Evolutionary conservation across 2,797 vertebrate species (phyloP).

Genomic region (Melanotaenia boesemani): DNA sequence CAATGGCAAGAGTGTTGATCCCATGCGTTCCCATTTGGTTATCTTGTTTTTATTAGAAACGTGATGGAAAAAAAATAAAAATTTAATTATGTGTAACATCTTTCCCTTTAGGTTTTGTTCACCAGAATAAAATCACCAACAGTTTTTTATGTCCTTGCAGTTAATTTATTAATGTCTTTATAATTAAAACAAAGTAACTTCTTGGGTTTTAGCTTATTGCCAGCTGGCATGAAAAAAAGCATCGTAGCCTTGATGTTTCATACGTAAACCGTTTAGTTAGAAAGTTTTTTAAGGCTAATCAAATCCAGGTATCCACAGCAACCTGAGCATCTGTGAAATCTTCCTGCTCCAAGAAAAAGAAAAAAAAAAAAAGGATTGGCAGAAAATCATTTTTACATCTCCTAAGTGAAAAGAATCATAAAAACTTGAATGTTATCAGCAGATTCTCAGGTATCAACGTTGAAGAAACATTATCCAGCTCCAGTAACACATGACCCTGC

Average conservation of each 20-base stretch:
- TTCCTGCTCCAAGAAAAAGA: not conserved
- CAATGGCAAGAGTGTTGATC: too few species aligned
- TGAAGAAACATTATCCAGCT: conserved; percentile 5
- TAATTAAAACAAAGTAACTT: not conserved
- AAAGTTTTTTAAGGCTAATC: not conserved
- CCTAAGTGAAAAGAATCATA: not conserved
- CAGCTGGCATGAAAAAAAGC: not conserved
- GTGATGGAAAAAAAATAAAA: too few species aligned
- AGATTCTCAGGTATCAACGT: conserved; percentile 14
- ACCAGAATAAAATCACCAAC: not conserved
- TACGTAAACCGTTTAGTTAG: not conserved
- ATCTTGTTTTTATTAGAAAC: too few species aligned
- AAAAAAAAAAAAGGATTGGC: not conserved
- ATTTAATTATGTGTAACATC: too few species aligned
- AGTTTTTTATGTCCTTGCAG: not conserved
- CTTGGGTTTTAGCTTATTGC: not conserved
- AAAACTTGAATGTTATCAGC: not conserved
- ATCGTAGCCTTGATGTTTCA: not conserved
- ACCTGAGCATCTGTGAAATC: not conserved
- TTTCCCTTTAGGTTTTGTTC: not conserved
- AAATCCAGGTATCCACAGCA: not conserved
- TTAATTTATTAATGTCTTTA: not conserved
- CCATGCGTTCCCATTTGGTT: too few species aligned
- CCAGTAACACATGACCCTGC: conserved; percentile 37
- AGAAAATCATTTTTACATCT: not conserved